phyloP scores from a whole-genome alignment of 2,888 invertebrate genomes.

The Sialis lutaria region DNA sequence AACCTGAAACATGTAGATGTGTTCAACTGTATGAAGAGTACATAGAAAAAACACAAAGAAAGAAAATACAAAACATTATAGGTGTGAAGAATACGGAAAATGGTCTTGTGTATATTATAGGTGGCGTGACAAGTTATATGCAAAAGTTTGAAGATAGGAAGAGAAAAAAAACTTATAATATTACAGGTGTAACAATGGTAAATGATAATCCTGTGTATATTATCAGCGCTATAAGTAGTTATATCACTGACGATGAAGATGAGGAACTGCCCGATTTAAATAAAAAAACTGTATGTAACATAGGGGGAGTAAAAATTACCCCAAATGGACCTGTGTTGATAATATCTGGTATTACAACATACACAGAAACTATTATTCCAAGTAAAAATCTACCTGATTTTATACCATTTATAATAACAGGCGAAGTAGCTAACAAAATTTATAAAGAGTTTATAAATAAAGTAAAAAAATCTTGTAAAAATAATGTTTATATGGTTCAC shows the following conservation, averaged over 20 bases:
- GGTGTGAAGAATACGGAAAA: conserved; percentile 2
- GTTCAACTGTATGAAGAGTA: neutral
- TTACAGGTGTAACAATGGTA: too few relatives aligned
- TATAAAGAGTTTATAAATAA: neutral
- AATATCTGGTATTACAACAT: conserved; percentile 1
- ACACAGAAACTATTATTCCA: neutral
- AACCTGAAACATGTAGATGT: neutral
- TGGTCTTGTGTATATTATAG: neutral
- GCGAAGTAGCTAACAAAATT: conserved; percentile 1
- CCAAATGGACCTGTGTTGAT: neutral
- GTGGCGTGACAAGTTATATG: neutral
- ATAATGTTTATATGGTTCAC: too few relatives aligned
- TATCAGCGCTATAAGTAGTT: too few relatives aligned
- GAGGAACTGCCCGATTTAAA: too few relatives aligned
- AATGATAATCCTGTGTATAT: too few relatives aligned
- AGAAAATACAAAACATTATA: neutral
- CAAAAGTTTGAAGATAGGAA: too few relatives aligned
- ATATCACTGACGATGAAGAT: too few relatives aligned
- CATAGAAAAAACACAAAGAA: neutral
- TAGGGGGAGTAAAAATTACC: neutral
- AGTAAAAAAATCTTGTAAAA: too few relatives aligned
- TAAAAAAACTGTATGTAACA: neutral
- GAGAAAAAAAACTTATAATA: too few relatives aligned
- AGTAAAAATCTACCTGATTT: neutral
- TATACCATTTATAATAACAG: conserved; percentile 1